Evolutionary conservation across 2,888 invertebrate genomes (phyloP), one percentile per base, ranked within the genome.

Genomic region (Drosophila formosana): DNA sequence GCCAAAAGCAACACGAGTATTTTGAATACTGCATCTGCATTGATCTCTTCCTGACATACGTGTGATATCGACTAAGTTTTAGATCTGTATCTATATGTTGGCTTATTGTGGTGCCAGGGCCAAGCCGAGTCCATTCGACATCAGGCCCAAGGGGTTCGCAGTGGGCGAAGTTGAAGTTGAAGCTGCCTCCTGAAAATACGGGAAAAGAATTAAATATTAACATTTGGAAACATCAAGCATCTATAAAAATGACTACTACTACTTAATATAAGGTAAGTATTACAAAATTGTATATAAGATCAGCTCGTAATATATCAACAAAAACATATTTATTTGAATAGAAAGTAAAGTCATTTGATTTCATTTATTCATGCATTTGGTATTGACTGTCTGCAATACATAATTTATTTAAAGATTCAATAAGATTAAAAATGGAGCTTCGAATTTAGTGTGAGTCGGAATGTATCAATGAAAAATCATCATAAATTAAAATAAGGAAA

Each of bases 91-190:
- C 25, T 47, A 18, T 5, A 60, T 78, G 73, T 72, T 23, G 37
- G 52, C 81, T 72, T 90, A 88, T 83, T 78, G 90, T 66, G 71
- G 91, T 61, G 72, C 89, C 88, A 92, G 80, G 52, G 90, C 90
- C 87, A 92, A 85, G 65, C 90, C 85, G 74, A 92, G 82, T 46
- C 90, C 88, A 80, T 89, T 90, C 52, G 91, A 83, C 76, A 92
- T 89, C 79, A 92, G 81, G 67, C 90, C 89, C 64, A 90, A 75
- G 9, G 88, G 73, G 56, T 66, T 88, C 32, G 82, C 72, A 46
- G 83, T 78, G 65, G 88, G 66, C 37, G 82, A 62, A 32, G 62
- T 50, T 34, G 75, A 34, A 34, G 75, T 26, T 4, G 65, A 72
- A 46, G 88, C 47, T 4, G 85, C 78, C 55, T 88, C 85, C 85